These are phyloP conservation scores for Invenusta paracnida DNA, from an alignment of 2,888 invertebrate genomes.

Conservation along the genomic window DNA sequence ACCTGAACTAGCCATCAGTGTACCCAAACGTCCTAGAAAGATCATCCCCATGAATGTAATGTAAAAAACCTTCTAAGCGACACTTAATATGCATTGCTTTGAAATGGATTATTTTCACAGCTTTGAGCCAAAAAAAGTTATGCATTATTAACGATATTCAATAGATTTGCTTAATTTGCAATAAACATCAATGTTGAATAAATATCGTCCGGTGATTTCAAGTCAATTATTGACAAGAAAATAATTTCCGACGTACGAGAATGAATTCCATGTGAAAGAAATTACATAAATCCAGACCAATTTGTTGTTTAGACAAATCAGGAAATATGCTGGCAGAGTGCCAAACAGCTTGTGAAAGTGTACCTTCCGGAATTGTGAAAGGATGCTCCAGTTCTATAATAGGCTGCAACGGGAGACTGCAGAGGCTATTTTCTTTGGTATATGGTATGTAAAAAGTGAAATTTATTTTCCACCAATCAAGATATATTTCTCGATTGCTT, in stretches of 20 bases:
- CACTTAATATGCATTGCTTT: background rate
- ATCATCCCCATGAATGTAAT: slow-evolving; percentile 1
- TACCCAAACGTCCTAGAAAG: slow-evolving; percentile 20
- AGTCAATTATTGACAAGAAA: slow-evolving; percentile 26
- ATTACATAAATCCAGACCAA: slow-evolving; percentile 24
- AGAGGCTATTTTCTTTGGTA: background rate
- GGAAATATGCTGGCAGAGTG: slow-evolving; percentile 11
- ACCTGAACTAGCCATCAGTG: slow-evolving; percentile 28
- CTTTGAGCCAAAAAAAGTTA: slow-evolving; percentile 7
- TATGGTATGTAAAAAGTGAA: background rate
- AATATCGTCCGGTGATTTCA: slow-evolving; percentile 24
- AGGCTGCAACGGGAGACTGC: background rate
- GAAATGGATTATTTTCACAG: slow-evolving; percentile 11
- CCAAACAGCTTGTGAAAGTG: slow-evolving; percentile 2
- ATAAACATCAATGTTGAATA: slow-evolving; percentile 25
- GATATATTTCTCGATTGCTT: background rate
- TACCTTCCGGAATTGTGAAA: background rate
- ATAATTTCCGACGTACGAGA: background rate
- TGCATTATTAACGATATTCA: background rate
- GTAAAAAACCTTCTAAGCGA: background rate
- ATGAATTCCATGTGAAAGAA: background rate
- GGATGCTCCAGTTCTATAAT: slow-evolving; percentile 20
- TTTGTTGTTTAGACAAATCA: background rate
- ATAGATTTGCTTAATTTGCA: slow-evolving; percentile 7
- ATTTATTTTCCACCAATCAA: slow-evolving; percentile 1